Evolutionary conservation across 2,113 vertebrate species (phyloP).

Genomic region (Amphiprion ocellaris): DNA sequence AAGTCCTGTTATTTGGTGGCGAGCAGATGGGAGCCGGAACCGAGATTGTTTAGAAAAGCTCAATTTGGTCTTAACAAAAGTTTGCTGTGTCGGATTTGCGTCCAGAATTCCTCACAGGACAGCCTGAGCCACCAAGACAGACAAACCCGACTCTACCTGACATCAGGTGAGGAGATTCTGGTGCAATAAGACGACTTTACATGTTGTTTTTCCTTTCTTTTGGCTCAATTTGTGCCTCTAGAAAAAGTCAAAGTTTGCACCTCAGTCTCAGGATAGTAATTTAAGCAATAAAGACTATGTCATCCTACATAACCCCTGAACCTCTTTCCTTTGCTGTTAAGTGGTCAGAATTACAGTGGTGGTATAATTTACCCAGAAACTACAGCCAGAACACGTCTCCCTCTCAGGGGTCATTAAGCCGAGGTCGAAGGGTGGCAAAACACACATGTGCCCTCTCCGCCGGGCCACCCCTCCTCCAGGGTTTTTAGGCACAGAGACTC

Average conservation of each 20-base stretch:
- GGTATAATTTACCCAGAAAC: conserved; percentile 72
- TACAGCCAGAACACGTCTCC: conserved; percentile 72
- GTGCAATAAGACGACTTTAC: neutral
- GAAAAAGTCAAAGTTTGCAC: conserved; percentile 14
- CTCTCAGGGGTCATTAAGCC: conserved; percentile 77
- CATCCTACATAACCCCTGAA: conserved; percentile 70
- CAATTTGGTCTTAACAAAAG: conserved; percentile 41
- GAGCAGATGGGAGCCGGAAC: conserved; percentile 67
- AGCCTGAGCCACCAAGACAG: neutral
- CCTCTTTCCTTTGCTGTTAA: conserved; percentile 72
- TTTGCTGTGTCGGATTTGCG: neutral
- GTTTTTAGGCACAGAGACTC: conserved; percentile 24
- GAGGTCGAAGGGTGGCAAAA: conserved; percentile 79
- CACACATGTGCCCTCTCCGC: conserved; percentile 78
- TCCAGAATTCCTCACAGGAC: conserved; percentile 6
- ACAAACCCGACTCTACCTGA: conserved; percentile 14
- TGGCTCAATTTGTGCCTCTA: conserved; percentile 24
- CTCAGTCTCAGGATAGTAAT: conserved; percentile 58
- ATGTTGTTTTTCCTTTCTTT: conserved; percentile 31
- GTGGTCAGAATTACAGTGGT: conserved; percentile 70
- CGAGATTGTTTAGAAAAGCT: conserved; percentile 70
- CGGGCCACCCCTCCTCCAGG: conserved; percentile 28
- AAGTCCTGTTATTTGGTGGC: conserved; percentile 71
- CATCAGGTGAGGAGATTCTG: conserved; percentile 37
- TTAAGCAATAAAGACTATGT: conserved; percentile 68